A percentile compares a stretch with the other conserved stretches of the same genome.
phyloP scores from a whole-genome alignment of 2,888 invertebrate species.

The Ophioninae sp. region DNA sequence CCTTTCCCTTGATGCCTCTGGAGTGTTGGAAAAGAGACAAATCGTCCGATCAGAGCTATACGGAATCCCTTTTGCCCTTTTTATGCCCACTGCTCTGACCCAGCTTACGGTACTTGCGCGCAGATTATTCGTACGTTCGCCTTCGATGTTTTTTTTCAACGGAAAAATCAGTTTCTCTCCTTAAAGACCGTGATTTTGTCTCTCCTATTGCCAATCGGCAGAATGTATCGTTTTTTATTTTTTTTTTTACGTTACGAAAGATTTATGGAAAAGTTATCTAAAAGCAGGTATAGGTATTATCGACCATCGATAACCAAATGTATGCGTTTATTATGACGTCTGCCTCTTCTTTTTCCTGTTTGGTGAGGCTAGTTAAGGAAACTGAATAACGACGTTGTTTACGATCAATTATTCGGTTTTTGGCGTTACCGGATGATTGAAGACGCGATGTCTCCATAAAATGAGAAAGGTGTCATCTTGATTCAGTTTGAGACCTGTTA shows the following conservation, averaged over 20 bases:
- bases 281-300: conserved; percentile 44
- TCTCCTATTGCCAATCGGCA: conserved; percentile 25
- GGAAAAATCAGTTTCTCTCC: not conserved
- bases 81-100: not conserved
- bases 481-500: too few relatives aligned
- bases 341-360: not conserved
- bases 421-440: too few relatives aligned
- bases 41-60: conserved; percentile 46
- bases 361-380: not conserved
- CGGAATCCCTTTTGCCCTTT: conserved; percentile 20
- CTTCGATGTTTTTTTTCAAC: conserved; percentile 37
- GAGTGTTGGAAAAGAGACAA: conserved; percentile 47
- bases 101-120: conserved; percentile 48
- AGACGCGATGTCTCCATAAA: too few relatives aligned
- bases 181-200: conserved; percentile 47
- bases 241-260: conserved; percentile 16
- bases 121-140: conserved; percentile 46
- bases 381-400: not conserved
- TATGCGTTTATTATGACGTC: not conserved
- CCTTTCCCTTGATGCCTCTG: not conserved
- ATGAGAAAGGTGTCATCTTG: too few relatives aligned
- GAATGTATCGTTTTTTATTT: not conserved
- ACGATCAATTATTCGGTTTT: too few relatives aligned
- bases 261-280: conserved; percentile 26
- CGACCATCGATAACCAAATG: not conserved